Base-by-base conservation (phyloP, 1,140 invertebrate species). In the Zaprionus kolodkinae region DNA sequence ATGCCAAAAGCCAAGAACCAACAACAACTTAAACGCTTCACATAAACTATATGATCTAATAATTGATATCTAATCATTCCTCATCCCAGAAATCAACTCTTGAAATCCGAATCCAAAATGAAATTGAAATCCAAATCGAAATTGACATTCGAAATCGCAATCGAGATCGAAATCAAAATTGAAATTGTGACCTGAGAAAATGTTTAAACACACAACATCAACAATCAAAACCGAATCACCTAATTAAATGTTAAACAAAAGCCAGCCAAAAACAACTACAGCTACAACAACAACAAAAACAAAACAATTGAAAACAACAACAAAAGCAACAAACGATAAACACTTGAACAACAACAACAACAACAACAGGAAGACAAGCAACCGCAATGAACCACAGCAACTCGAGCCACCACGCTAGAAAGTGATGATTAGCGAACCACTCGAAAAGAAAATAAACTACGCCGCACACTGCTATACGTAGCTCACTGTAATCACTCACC, bases 21-120 rank as follows among this genome's bases (percentile, higher is more conserved):
- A 68, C 52, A 64, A 78, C 67, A 78, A 71, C 70, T 35, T 54
- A 86, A 84, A 81, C 68, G 70, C 67, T 76, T 75, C 52, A 78
- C 74, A 63, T 68, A 74, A 62, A 54, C 10, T n/a, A 43, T 40
- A 21, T 40, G 9, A 66, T 65, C 40, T 56, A 67, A 66, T 54
- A 62, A 75, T 78, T 78, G 50, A 72, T 57, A 76, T 66, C 67
- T 69, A 69, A 73, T 62, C 68, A 70, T 54, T 52, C 67, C 68
- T 59, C 52, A 70, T 36, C 52, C 45, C n/a, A 17, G 45, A 50
- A 64, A 64, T 43, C 33, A 50, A 43, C 27, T 21, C 40, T 11
- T 43, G 15, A 33, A 56, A 67, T 25, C 21, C 21, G 2, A 21
- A 21, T 21, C 21, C 21, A 56, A 56, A 68, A 11, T 3, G 38